These are phyloP conservation scores for Manis javanica DNA, from an alignment of 2,797 vertebrate species.

Conservation along the genomic window DNA sequence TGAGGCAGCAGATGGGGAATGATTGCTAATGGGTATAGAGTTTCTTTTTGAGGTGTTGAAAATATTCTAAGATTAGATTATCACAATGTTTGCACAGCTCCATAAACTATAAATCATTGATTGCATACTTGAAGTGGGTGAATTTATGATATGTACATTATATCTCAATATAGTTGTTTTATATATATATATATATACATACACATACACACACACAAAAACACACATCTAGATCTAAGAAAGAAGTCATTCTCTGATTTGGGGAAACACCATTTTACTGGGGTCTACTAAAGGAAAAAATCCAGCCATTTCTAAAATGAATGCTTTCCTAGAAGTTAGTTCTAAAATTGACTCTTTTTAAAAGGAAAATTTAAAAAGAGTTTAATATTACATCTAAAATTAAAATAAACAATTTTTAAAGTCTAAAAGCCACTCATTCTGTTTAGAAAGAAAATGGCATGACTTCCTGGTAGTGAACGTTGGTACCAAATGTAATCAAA, in stretches of 20 bases:
- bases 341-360: conserved; percentile 15
- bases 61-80: background rate
- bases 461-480: background rate
- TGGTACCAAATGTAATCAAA: background rate
- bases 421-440: background rate
- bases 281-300: background rate
- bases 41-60: background rate
- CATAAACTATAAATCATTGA: background rate
- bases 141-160: background rate
- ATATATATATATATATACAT: background rate
- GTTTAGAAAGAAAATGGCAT: conserved; percentile 33
- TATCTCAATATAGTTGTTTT: background rate
- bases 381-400: background rate
- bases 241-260: background rate
- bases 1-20: too few species aligned
- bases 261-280: background rate
- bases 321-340: background rate
- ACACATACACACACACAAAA: background rate
- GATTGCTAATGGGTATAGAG: too few species aligned
- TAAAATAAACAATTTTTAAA: conserved; percentile 33
- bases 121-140: background rate
- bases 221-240: background rate
- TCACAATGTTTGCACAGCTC: background rate
- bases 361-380: background rate
- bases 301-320: background rate